phyloP scores from a whole-genome alignment of 2,797 vertebrate species.

The Pseudomugil gertrudae region DNA sequence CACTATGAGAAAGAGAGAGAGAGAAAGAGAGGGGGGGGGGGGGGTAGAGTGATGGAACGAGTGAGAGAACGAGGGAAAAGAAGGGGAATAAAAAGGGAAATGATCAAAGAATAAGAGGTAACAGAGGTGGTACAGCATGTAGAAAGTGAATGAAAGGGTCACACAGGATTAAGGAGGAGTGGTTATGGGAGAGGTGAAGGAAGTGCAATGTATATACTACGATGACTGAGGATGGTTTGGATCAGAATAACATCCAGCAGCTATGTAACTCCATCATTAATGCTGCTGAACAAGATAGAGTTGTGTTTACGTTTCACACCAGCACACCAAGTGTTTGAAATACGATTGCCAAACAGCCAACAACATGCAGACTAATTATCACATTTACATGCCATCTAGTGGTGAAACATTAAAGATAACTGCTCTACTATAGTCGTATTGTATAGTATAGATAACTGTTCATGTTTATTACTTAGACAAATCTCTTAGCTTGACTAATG shows the following conservation, averaged over 20 bases:
- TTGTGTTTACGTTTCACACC: slow-evolving; percentile 8
- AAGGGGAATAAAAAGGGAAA: no score
- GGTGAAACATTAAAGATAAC: background rate
- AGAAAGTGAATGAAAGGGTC: slow-evolving; percentile 31
- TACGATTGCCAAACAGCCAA: slow-evolving; percentile 2
- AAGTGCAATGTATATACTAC: slow-evolving; percentile 38
- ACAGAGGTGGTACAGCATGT: slow-evolving; percentile 22
- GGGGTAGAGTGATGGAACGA: slow-evolving; percentile 18
- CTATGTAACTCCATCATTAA: slow-evolving; percentile 29
- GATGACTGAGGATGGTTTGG: slow-evolving; percentile 51
- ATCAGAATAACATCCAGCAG: slow-evolving; percentile 31
- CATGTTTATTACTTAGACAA: background rate
- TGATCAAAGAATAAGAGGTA: slow-evolving; percentile 16
- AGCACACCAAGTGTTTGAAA: slow-evolving; percentile 1
- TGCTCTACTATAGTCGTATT: background rate
- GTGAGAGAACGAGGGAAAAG: background rate
- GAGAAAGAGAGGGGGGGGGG: slow-evolving; percentile 4
- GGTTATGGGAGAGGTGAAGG: slow-evolving; percentile 11
- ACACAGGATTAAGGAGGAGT: slow-evolving; percentile 14
- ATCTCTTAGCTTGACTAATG: background rate
- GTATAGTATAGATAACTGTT: background rate
- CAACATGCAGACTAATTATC: background rate
- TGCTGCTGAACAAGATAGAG: slow-evolving; percentile 10
- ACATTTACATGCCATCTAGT: slow-evolving; percentile 11
- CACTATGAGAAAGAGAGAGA: slow-evolving; percentile 30